Evolutionary conservation across 2,888 invertebrate species (phyloP).

Genomic region (Tillus elongatus): DNA sequence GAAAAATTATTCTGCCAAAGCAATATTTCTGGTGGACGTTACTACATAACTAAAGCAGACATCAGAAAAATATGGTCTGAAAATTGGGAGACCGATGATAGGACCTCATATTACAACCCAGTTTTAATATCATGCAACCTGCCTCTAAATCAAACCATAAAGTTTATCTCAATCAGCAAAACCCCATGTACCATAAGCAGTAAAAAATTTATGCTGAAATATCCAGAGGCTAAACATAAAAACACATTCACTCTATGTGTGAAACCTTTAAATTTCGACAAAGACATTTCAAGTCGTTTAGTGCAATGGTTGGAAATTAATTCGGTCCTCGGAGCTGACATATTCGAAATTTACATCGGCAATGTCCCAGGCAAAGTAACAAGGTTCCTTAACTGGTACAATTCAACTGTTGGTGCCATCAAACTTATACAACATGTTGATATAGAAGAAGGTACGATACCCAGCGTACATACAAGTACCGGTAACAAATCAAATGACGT

Average conservation of each 20-base stretch:
- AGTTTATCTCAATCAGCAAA: constrained; percentile 45
- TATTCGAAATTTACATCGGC: constrained; percentile 58
- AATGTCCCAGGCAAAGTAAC: constrained; percentile 48
- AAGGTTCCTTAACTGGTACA: constrained; percentile 50
- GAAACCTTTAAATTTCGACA: constrained; percentile 58
- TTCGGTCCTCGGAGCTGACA: constrained; percentile 56
- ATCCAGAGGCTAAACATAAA: constrained; percentile 30
- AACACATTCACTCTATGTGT: constrained; percentile 54
- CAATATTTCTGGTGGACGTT: too few relatives aligned
- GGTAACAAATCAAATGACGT: constrained; percentile 1
- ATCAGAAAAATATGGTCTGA: constrained; percentile 55
- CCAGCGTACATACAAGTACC: constrained; percentile 1
- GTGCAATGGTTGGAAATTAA: constrained; percentile 66
- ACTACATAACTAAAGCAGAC: constrained; percentile 42
- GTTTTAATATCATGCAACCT: constrained; percentile 55
- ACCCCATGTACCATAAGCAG: constrained; percentile 41
- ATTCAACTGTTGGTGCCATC: constrained; percentile 19
- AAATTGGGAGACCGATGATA: constrained; percentile 48
- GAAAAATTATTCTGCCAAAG: constrained; percentile 49
- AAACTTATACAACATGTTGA: constrained; percentile 13
- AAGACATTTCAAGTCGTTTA: constrained; percentile 52
- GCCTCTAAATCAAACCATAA: constrained; percentile 42
- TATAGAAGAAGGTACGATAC: constrained; percentile 12
- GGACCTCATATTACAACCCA: constrained; percentile 46
- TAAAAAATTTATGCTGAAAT: constrained; percentile 30